A percentile compares a stretch with the other conserved stretches of the same genome.
Evolutionary conservation across 2,113 vertebrate genomes (phyloP).

Genomic region (Brachyistius frenatus): DNA sequence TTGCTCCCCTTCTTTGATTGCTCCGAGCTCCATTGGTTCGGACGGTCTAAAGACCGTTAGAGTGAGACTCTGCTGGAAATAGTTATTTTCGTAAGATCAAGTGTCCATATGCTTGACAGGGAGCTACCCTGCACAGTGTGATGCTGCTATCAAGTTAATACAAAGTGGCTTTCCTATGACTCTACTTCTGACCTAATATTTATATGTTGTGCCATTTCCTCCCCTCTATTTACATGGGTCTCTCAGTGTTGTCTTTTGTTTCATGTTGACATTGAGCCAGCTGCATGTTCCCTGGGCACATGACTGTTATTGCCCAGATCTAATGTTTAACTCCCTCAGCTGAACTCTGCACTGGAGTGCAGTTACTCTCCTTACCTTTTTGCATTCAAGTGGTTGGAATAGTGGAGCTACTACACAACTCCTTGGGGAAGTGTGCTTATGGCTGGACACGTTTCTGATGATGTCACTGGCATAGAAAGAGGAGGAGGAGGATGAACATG

Average conservation of each 20-base stretch:
- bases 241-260: conserved; percentile 34
- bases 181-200: neutral
- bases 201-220: neutral
- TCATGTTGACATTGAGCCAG: conserved; percentile 33
- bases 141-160: conserved; percentile 42
- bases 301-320: neutral
- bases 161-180: neutral
- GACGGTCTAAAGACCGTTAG: conserved; percentile 52
- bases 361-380: conserved; percentile 40
- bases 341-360: conserved; percentile 10
- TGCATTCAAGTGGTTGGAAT: conserved; percentile 39
- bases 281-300: conserved; percentile 26
- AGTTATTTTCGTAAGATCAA: conserved; percentile 59
- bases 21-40: conserved; percentile 62
- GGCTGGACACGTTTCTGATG: conserved; percentile 57
- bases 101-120: conserved; percentile 58
- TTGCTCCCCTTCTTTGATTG: conserved; percentile 65
- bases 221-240: neutral
- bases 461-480: conserved; percentile 66
- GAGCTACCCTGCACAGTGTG: conserved; percentile 24
- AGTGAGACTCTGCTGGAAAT: conserved; percentile 37
- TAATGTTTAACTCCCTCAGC: conserved; percentile 17
- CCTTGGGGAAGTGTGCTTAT: conserved; percentile 63
- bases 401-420: conserved; percentile 61
- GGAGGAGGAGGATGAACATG: conserved; percentile 36